Conservation (phyloP, 2,888 invertebrate genomes). For the Proisotoma minuta region DNA sequence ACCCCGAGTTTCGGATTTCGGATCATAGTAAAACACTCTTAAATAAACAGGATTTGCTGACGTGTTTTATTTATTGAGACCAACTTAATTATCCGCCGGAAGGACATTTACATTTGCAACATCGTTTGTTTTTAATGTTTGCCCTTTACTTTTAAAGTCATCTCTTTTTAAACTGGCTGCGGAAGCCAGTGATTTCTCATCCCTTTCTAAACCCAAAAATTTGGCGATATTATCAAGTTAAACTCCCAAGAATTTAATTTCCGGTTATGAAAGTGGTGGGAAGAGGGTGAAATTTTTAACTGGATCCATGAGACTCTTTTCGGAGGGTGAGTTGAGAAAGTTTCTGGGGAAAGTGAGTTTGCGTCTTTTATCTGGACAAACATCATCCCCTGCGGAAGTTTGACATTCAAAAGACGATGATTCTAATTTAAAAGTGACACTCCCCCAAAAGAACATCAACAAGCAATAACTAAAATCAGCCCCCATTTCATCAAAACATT, state of each 20-base stretch:
- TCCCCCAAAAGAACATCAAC: conserved; percentile 1
- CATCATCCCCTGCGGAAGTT: conserved; percentile 2
- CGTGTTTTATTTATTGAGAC: too few species aligned
- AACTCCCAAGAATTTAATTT: conserved; percentile 9
- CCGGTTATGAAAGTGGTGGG: conserved; percentile 5
- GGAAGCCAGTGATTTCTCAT: neutral
- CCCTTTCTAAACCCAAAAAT: neutral
- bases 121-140: too few species aligned
- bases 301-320: neutral
- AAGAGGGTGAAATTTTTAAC: neutral
- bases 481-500: too few species aligned
- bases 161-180: too few species aligned
- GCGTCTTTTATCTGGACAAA: neutral
- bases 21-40: too few species aligned
- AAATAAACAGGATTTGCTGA: too few species aligned
- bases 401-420: neutral
- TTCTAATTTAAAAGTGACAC: neutral
- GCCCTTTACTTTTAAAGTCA: neutral
- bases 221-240: neutral
- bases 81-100: too few species aligned
- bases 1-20: too few species aligned
- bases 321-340: neutral
- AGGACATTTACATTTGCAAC: too few species aligned
- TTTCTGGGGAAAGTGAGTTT: neutral
- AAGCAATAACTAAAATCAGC: neutral